These are phyloP conservation scores for Mystacides longicornis DNA, from an alignment of 2,888 invertebrate genomes.

Conservation along the genomic window DNA sequence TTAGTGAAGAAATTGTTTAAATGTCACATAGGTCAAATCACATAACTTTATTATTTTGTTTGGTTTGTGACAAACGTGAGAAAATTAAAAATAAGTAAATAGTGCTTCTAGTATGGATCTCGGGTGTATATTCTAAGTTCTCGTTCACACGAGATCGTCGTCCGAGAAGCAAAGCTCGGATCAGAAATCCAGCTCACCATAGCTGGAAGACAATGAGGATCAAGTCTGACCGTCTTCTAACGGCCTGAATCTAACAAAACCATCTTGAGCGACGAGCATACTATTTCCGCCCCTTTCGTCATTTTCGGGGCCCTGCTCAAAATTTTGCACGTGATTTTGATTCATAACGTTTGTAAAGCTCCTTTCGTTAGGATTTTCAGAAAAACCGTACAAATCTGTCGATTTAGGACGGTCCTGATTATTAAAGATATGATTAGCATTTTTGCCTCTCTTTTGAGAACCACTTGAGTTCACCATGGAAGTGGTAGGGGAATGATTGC, in stretches of 20 bases:
- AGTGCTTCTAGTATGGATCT: background rate
- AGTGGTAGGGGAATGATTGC: constrained; percentile 41
- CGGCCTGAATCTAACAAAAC: constrained; percentile 78
- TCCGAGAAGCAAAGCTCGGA: constrained; percentile 24
- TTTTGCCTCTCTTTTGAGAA: constrained; percentile 47
- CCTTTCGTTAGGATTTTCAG: constrained; percentile 41
- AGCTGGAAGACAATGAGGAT: constrained; percentile 30
- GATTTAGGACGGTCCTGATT: constrained; percentile 58
- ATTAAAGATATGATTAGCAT: constrained; percentile 44
- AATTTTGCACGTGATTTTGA: constrained; percentile 42
- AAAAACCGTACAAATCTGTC: constrained; percentile 52
- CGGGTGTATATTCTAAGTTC: background rate
- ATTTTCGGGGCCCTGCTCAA: constrained; percentile 49
- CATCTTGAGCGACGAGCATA: constrained; percentile 87
- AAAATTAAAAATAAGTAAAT: background rate
- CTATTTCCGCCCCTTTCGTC: constrained; percentile 49
- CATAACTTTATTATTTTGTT: background rate
- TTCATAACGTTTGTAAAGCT: constrained; percentile 32
- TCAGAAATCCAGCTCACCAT: constrained; percentile 27
- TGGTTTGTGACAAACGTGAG: background rate
- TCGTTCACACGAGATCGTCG: constrained; percentile 25
- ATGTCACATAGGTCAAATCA: background rate
- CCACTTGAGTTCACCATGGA: constrained; percentile 44
- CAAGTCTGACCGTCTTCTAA: constrained; percentile 53
- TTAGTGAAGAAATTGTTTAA: background rate